Evolutionary conservation across 64 coral and sea anemone genomes (phyloP).

Genomic region (Stichodactyla mertensii): DNA sequence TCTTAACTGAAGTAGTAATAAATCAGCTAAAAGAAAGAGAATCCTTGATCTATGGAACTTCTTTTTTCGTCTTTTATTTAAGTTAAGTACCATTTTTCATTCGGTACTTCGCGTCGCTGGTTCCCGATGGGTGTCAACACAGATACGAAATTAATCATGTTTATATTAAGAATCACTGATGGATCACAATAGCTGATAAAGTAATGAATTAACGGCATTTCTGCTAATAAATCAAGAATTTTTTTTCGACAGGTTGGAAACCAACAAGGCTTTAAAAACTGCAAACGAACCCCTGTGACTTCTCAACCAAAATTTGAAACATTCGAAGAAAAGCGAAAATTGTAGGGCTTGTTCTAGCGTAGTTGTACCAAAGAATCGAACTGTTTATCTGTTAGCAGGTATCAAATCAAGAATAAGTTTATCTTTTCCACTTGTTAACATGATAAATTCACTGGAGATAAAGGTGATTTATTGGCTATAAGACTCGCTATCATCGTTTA

Average conservation of each 20-base stretch:
- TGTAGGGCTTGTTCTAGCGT: no score
- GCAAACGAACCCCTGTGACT: neutral
- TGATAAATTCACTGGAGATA: slow-evolving; percentile 5
- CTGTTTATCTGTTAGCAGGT: neutral
- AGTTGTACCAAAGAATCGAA: no score
- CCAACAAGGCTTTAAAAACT: neutral
- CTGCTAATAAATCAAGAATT: neutral
- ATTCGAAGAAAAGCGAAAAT: no score
- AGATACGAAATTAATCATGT: slow-evolving; percentile 12
- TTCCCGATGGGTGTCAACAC: neutral
- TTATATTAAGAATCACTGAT: neutral
- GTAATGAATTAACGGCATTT: neutral
- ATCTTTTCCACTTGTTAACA: neutral
- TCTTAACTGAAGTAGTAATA: neutral
- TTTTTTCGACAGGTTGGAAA: neutral
- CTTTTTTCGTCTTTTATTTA: neutral
- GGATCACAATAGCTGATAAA: neutral
- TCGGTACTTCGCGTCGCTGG: neutral
- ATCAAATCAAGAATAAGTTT: neutral
- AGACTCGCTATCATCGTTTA: neutral
- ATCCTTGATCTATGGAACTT: neutral
- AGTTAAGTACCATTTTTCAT: neutral
- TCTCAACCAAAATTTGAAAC: neutral
- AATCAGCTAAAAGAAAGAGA: neutral
- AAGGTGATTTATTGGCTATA: neutral